phyloP scores from a whole-genome alignment of 2,888 invertebrate species.

The Lasiommata megera region DNA sequence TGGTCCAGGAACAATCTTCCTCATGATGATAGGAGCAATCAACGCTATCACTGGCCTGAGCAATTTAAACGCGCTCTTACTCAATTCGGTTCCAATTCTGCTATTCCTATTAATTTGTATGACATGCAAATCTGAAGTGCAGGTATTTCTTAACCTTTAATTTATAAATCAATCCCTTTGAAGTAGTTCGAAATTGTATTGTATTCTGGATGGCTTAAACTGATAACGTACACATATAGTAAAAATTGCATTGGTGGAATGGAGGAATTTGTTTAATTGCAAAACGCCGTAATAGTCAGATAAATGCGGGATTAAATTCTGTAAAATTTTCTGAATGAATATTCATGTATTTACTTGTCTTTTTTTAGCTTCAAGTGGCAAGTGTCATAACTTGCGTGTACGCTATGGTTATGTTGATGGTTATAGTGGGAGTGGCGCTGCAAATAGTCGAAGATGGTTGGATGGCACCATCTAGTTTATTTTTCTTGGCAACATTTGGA shows the following conservation, averaged over 20 bases:
- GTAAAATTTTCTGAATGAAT: too few relatives aligned
- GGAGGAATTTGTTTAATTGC: too few relatives aligned
- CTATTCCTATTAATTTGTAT: slow-evolving; percentile 86
- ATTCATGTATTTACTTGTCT: not conserved
- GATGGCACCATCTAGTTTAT: slow-evolving; percentile 91
- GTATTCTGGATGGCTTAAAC: too few relatives aligned
- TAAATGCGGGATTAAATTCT: too few relatives aligned
- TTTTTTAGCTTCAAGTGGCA: slow-evolving; percentile 85
- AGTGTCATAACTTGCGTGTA: slow-evolving; percentile 89
- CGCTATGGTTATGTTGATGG: slow-evolving; percentile 93
- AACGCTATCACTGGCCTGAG: slow-evolving; percentile 88
- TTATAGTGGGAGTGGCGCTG: slow-evolving; percentile 89
- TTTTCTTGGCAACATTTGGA: slow-evolving; percentile 87
- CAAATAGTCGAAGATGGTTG: slow-evolving; percentile 91
- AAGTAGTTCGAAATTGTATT: too few relatives aligned
- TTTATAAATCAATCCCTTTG: too few relatives aligned
- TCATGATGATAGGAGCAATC: slow-evolving; percentile 92
- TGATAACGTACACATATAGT: too few relatives aligned
- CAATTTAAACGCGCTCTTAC: slow-evolving; percentile 83
- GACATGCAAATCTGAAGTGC: slow-evolving; percentile 84
- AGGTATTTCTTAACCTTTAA: slow-evolving; percentile 69
- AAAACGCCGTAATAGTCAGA: too few relatives aligned
- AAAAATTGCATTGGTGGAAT: too few relatives aligned
- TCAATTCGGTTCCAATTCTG: slow-evolving; percentile 85
- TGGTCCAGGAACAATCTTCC: slow-evolving; percentile 91